These are phyloP conservation scores for Podilymbus podiceps DNA, from an alignment of 2,113 vertebrate species.

Conservation along the genomic window DNA sequence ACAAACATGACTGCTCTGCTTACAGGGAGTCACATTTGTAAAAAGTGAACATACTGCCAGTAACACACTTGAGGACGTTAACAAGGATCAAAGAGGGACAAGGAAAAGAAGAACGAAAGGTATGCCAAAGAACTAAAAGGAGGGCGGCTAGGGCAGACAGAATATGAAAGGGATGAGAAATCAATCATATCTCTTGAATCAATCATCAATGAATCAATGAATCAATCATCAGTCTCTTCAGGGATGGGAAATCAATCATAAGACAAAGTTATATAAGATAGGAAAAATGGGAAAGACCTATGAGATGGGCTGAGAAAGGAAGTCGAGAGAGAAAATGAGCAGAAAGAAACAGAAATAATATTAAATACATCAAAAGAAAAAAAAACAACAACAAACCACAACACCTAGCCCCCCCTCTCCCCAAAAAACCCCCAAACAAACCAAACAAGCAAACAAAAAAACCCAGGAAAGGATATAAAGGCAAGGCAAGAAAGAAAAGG, in stretches of 20 bases:
- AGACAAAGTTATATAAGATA: not conserved
- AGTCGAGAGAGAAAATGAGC: not conserved
- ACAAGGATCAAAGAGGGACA: not conserved
- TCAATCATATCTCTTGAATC: too few species aligned
- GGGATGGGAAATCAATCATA: not conserved
- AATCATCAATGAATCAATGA: too few species aligned
- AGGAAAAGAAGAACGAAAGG: not conserved
- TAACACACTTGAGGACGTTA: not conserved
- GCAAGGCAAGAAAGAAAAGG: not conserved
- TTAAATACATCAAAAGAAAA: not conserved
- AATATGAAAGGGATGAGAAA: not conserved
- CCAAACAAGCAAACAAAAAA: too few species aligned
- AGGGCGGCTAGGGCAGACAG: accelerated
- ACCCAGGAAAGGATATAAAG: not conserved
- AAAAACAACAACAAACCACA: not conserved
- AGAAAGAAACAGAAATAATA: not conserved
- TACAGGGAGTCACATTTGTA: not conserved
- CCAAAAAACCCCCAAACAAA: too few species aligned
- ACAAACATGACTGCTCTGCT: not conserved
- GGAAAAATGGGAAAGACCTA: not conserved
- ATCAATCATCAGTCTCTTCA: too few species aligned
- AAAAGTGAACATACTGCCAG: not conserved
- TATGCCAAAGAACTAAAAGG: not conserved
- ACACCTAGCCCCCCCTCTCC: too few species aligned
- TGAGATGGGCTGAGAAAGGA: not conserved